Base-by-base conservation (phyloP, 1,140 invertebrate species). In the Paracyclopina nana region DNA sequence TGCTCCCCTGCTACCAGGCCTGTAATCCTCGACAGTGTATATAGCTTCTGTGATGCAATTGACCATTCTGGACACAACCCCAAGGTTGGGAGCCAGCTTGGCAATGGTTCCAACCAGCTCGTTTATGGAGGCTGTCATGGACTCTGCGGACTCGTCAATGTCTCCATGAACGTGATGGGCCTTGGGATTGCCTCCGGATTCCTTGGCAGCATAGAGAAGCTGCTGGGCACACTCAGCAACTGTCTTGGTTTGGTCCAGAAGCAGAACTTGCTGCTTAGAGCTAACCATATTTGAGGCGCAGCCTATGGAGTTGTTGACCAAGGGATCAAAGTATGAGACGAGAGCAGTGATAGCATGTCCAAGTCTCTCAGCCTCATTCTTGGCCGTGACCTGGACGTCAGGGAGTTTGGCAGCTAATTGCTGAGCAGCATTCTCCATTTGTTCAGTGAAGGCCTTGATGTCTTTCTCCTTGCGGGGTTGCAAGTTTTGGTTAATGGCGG, bases 211-310 rank as follows among this genome's bases (percentile, higher is more conserved):
- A 55, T 79, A 79, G 38, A 95, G 69, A 29, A 95, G 66, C 60
- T 91, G 84, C 8, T 86, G 65, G 8, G 81, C 74, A 9, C 83
- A 82, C 68, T 98, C 92, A 0, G 82, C 74, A 12, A 96, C 85
- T 0, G 91, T 94, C 63, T 94, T 90, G 0, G 83, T 79, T 63
- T 94, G 86, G 61, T 95, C 84, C 14, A 98, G 67, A 16, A 95
- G 65, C 20, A 76, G 72, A 62, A 80, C 80, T 65, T 96, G 91
- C 62, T 85, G 80, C 60, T 80, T 80, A 0, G 83, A 82, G 62
- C 91, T 87, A 5, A 80, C 74, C 62, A 87, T 81, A 57, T 85
- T 80, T 0, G 86, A 90, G 1, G 86, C 81, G 28, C 64, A 63
- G 14, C 86, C 86, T 52, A 91, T 78, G 1, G 80, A 76, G 24